Evolutionary conservation across 2,113 vertebrate genomes (phyloP), one percentile per base, ranked within the genome.

Genomic region (Campylomormyrus numenius): DNA sequence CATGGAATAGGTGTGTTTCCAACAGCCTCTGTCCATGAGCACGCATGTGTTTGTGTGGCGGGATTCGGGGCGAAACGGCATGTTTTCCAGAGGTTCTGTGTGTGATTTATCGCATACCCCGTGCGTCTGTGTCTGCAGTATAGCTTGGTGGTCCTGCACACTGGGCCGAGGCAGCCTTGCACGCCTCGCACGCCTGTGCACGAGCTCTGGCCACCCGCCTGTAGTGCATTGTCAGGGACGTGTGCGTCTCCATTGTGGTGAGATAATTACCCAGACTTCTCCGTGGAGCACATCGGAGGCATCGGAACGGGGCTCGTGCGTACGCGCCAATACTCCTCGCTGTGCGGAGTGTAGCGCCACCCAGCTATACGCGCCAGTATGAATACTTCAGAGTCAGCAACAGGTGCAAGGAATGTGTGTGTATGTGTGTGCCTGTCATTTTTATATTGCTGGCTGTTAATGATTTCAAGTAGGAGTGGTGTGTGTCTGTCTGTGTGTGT

Each of bases 401-500:
- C 24, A 77, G 46, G 88, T 74, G 7, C 8, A 50, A n/a, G 48
- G 42, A 50, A 21, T 13, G 74, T 80, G 66, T 80, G 66, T 80
- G n/a, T 53, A 62, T 87, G 58, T 24, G 35, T 42, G 46, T 88
- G 85, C 46, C 27, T 70, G 35, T 42, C 35, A 42, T 42, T 70
- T 70, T 70, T 70, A 31, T 70, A 70, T 70, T 70, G 9, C 62
- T 70, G 62, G 62, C 62, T 70, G 62, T 70, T 31, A 70, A 70
- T 70, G 62, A 70, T 70, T 13, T 70, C n/a, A 70, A 13, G n/a
- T 31, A 70, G n/a, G 62, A 70, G 62, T 10, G 3, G 35, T n/a
- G 52, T 88, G 74, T 89, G 74, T 77, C n/a, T 80, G 88, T 80
- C n/a, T 45, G 66, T 87, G 58, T 35, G 35, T 77, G 56, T 53